Evolutionary conservation across 1,140 invertebrate species (phyloP), one percentile per base, ranked within the genome.

Genomic region (Danaus plexippus): DNA sequence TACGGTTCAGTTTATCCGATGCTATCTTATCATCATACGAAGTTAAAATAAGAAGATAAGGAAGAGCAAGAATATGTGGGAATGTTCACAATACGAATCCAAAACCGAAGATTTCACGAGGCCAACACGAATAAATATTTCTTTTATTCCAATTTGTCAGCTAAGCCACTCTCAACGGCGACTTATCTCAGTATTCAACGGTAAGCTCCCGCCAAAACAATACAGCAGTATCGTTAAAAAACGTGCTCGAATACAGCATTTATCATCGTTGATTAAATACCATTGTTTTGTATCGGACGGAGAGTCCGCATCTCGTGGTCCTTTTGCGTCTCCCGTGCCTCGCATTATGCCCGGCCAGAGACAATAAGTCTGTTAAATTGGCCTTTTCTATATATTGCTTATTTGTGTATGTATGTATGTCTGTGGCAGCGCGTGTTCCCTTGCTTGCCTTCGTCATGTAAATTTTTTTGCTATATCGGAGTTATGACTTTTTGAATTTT

Each of bases 341-440:
- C 73, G 80, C 73, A 80, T 81, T 86, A 77, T 83, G 76, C 63
- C 66, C 66, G 71, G 64, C 54, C 71, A 78, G 80, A 86, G 83
- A 85, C 83, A 83, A 86, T 85, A 85, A 83, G 83, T 86, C 83
- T 86, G 83, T 86, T 86, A 86, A 86, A 86, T 86, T 85, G 83
- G 80, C 73, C 77, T 68, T 43, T 52, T 53, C 50, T 56, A 63
- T 63, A 63, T 52, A 59, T 67, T 59, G 69, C 53, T 49, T 74
- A 67, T 77, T 74, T 73, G 69, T 76, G 69, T 70, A 57, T 59
- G 57, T 66, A 58, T 59, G 57, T 66, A 58, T 54, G 15, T 15
- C 15, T 15, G 15, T 15, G 15, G 15, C 15, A 15, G 15, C 15
- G 15, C 15, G 15, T 15, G 15, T 15, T 15, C 15, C 1, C 15